phyloP scores from a whole-genome alignment of 1,140 invertebrate genomes.

The Plectrocnemia conspersa region DNA sequence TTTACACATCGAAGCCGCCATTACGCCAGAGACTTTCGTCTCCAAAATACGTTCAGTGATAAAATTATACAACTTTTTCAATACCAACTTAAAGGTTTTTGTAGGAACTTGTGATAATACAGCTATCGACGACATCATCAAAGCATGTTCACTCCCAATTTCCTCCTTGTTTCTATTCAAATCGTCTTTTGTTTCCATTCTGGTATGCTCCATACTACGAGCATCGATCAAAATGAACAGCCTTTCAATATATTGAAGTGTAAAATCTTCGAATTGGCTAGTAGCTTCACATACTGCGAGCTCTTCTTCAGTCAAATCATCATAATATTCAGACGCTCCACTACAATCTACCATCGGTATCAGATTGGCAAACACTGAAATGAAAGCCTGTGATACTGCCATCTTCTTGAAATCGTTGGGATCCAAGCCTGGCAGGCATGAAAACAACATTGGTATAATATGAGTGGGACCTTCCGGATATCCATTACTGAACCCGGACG shows the following conservation, averaged over 20 bases:
- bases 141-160: constrained; percentile 61
- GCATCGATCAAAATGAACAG: constrained; percentile 72
- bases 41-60: constrained; percentile 72
- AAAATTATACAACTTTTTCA: constrained; percentile 71
- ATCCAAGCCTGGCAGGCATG: constrained; percentile 82
- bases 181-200: constrained; percentile 59
- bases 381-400: constrained; percentile 72
- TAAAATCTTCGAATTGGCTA: constrained; percentile 82
- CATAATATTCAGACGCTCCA: constrained; percentile 57
- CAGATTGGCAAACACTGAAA: constrained; percentile 69
- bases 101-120: constrained; percentile 57
- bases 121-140: constrained; percentile 63
- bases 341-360: constrained; percentile 84
- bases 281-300: constrained; percentile 72
- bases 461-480: constrained; percentile 75
- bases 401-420: constrained; percentile 85
- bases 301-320: constrained; percentile 73
- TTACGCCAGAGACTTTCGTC: constrained; percentile 73
- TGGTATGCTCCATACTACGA: constrained; percentile 61
- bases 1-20: constrained; percentile 65
- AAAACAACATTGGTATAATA: constrained; percentile 74
- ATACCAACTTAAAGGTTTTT: constrained; percentile 59
- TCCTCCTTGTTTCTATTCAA: constrained; percentile 64
- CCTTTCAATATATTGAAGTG: constrained; percentile 79
- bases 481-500: constrained; percentile 57